A percentile compares a stretch with the other conserved stretches of the same genome.
These are phyloP conservation scores for Strix aluco DNA, from an alignment of 2,113 vertebrate species.

Conservation along the genomic window DNA sequence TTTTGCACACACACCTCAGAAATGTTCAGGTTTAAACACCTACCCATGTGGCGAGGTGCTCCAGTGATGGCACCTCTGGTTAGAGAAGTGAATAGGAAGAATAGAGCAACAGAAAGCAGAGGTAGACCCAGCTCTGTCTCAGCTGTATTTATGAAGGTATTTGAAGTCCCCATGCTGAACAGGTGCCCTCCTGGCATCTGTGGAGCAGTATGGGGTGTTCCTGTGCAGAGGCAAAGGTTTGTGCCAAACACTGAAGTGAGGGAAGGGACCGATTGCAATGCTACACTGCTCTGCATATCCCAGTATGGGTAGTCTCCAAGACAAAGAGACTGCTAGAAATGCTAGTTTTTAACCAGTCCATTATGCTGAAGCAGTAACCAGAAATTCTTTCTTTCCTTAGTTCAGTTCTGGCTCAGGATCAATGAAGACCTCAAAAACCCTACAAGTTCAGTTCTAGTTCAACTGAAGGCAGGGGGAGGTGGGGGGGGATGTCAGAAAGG, in stretches of 20 bases:
- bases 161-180: neutral
- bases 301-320: neutral
- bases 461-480: neutral
- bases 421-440: neutral
- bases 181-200: neutral
- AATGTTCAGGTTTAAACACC: neutral
- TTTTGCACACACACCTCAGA: neutral
- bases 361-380: neutral
- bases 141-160: neutral
- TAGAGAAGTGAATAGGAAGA: neutral
- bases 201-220: neutral
- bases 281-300: neutral
- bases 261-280: fast-evolving
- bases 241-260: neutral
- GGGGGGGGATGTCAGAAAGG: neutral
- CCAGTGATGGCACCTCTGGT: neutral
- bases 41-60: neutral
- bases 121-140: neutral
- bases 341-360: neutral
- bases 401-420: neutral
- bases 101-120: neutral
- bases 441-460: neutral
- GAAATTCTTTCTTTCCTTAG: neutral
- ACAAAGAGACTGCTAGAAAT: neutral
- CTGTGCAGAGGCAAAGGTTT: neutral